Evolutionary conservation across 1,140 invertebrate genomes (phyloP).

Genomic region (Caenorhabditis tropicalis): DNA sequence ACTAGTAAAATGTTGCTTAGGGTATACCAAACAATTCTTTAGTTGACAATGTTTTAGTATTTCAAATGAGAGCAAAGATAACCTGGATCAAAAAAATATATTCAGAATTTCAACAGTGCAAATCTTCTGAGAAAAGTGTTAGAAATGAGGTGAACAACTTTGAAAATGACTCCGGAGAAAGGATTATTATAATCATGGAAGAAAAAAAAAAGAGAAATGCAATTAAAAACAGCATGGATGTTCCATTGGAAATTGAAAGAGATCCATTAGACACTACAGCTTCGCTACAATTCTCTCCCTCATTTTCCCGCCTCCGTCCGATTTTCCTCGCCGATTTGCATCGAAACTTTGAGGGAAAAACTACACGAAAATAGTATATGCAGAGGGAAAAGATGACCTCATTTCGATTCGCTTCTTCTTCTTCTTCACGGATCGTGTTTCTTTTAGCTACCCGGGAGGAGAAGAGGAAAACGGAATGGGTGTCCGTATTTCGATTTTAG

Average conservation of each 20-base stretch:
- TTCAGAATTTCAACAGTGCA: too few relatives aligned
- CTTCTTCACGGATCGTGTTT: constrained; percentile 24
- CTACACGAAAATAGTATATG: background rate
- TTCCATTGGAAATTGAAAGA: too few relatives aligned
- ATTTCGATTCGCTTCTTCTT: background rate
- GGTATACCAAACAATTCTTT: too few relatives aligned
- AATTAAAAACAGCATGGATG: background rate
- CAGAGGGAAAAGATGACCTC: constrained; percentile 13
- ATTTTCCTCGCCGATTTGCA: background rate
- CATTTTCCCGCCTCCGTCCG: background rate
- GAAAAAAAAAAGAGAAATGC: background rate
- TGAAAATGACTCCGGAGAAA: too few relatives aligned
- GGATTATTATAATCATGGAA: too few relatives aligned
- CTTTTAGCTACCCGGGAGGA: background rate
- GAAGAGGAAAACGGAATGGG: background rate
- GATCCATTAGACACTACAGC: background rate
- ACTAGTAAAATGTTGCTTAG: too few relatives aligned
- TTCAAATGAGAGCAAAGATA: too few relatives aligned
- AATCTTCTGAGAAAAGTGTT: too few relatives aligned
- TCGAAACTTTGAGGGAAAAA: background rate
- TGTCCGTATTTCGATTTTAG: background rate
- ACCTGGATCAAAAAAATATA: too few relatives aligned
- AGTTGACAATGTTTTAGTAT: too few relatives aligned
- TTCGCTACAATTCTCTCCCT: background rate
- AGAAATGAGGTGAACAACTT: too few relatives aligned